phyloP scores from a whole-genome alignment of 2,797 vertebrate genomes.

The Setipinna tenuifilis region DNA sequence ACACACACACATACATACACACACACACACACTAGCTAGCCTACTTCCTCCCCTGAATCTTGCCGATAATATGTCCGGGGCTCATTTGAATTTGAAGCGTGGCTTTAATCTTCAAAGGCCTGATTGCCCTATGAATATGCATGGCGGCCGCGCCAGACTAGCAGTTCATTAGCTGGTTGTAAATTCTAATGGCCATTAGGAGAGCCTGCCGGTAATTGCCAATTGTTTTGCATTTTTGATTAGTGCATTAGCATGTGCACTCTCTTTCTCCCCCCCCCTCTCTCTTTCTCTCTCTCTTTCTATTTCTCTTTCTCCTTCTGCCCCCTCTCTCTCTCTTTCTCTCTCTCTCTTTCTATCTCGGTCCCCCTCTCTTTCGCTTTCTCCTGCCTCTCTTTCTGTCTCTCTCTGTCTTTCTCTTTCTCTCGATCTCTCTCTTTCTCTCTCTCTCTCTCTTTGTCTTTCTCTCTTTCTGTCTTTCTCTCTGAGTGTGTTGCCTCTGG shows the following conservation, averaged over 20 bases:
- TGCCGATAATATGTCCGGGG: slow-evolving; percentile 97
- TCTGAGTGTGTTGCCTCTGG: slow-evolving; percentile 39
- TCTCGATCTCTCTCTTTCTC: too few species aligned
- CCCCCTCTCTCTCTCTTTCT: not conserved
- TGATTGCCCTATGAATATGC: slow-evolving; percentile 99
- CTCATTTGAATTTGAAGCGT: slow-evolving; percentile 99
- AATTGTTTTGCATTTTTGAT: slow-evolving; percentile 99
- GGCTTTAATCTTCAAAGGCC: slow-evolving; percentile 99
- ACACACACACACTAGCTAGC: slow-evolving; percentile 38
- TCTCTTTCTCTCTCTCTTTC: not conserved
- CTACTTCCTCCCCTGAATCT: slow-evolving; percentile 94
- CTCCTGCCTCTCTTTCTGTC: not conserved
- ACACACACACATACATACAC: slow-evolving; percentile 32
- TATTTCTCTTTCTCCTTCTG: not conserved
- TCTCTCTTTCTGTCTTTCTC: slow-evolving; percentile 28
- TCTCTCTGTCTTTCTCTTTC: not conserved
- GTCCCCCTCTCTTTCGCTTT: slow-evolving; percentile 32
- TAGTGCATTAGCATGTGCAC: slow-evolving; percentile 42
- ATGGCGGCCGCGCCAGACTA: slow-evolving; percentile 94
- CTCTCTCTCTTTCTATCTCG: slow-evolving; percentile 38
- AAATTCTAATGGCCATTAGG: slow-evolving; percentile 99
- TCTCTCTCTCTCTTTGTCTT: too few species aligned
- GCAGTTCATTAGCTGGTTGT: slow-evolving; percentile 99
- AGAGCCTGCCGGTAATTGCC: slow-evolving; percentile 98
- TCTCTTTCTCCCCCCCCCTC: slow-evolving; percentile 20